Percentiles rank a stretch among this genome's conserved stretches.
Evolutionary conservation across 2,888 invertebrate genomes (phyloP).

Genomic region (Eutolmus rufibarbis): DNA sequence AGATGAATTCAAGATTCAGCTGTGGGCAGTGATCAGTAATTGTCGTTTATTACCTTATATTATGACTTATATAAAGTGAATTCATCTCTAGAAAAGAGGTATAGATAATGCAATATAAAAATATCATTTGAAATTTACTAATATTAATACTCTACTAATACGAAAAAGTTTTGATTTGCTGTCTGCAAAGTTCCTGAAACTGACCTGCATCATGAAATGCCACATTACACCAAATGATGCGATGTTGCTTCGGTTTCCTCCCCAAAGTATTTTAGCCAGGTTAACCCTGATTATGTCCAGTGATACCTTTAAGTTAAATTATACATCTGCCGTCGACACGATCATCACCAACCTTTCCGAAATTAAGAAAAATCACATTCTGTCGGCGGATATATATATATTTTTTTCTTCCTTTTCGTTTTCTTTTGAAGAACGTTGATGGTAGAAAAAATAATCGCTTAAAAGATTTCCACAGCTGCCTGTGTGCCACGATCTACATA

Average conservation of each 20-base stretch:
- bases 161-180: neutral
- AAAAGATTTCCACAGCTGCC: constrained; percentile 25
- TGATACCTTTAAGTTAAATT: neutral
- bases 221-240: neutral
- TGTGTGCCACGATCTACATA: constrained; percentile 13
- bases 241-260: neutral
- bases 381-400: neutral
- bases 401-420: neutral
- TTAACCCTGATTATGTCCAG: neutral
- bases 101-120: too few relatives aligned
- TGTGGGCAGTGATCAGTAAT: too few relatives aligned
- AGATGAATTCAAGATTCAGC: too few relatives aligned
- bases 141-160: too few relatives aligned
- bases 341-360: neutral
- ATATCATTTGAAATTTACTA: too few relatives aligned
- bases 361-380: neutral
- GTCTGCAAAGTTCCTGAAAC: neutral
- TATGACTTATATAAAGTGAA: too few relatives aligned
- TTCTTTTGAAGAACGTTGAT: neutral
- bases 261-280: neutral
- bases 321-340: neutral
- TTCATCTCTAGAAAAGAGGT: too few relatives aligned
- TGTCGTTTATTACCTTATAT: too few relatives aligned
- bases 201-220: neutral
- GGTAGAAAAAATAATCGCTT: neutral